Percentiles rank a stretch among this genome's conserved stretches.
Evolutionary conservation across 2,888 invertebrate species (phyloP).

Genomic region (Leucoma salicis): DNA sequence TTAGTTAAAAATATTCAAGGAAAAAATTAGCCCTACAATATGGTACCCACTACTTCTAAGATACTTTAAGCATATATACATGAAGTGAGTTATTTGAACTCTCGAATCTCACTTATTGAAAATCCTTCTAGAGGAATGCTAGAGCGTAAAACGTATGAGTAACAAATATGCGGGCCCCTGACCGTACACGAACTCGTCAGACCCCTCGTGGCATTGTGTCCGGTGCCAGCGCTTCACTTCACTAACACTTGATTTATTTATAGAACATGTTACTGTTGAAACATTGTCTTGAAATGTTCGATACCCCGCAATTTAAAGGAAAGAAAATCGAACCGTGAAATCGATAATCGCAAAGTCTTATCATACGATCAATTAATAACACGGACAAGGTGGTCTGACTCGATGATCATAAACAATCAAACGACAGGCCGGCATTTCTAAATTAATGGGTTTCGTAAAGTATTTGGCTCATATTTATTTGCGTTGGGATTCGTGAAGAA

Average conservation of each 20-base stretch:
- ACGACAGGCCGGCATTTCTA: slow-evolving; percentile 68
- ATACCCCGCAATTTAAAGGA: slow-evolving; percentile 27
- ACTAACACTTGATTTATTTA: slow-evolving; percentile 44
- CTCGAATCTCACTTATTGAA: slow-evolving; percentile 23
- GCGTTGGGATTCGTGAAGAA: slow-evolving; percentile 47
- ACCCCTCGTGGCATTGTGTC: slow-evolving; percentile 33
- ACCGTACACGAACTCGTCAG: slow-evolving; percentile 20
- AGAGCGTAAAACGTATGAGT: slow-evolving; percentile 1
- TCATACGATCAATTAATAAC: slow-evolving; percentile 74
- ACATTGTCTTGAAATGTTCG: slow-evolving; percentile 23
- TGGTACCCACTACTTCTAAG: too few relatives aligned
- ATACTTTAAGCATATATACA: too few relatives aligned
- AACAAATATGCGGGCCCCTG: slow-evolving; percentile 25
- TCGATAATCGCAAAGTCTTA: slow-evolving; percentile 49
- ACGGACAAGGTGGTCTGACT: slow-evolving; percentile 68
- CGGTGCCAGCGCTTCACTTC: slow-evolving; percentile 34
- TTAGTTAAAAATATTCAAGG: too few relatives aligned
- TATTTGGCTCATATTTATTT: slow-evolving; percentile 48
- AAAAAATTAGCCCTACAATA: too few relatives aligned
- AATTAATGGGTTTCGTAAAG: slow-evolving; percentile 67
- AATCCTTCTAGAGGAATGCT: slow-evolving; percentile 8
- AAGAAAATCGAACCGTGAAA: slow-evolving; percentile 43
- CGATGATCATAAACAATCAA: slow-evolving; percentile 62
- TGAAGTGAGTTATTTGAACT: too few relatives aligned
- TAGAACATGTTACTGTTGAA: slow-evolving; percentile 38